Base-by-base conservation (phyloP, 1,140 invertebrate species). In the Eubasilissa regina region DNA sequence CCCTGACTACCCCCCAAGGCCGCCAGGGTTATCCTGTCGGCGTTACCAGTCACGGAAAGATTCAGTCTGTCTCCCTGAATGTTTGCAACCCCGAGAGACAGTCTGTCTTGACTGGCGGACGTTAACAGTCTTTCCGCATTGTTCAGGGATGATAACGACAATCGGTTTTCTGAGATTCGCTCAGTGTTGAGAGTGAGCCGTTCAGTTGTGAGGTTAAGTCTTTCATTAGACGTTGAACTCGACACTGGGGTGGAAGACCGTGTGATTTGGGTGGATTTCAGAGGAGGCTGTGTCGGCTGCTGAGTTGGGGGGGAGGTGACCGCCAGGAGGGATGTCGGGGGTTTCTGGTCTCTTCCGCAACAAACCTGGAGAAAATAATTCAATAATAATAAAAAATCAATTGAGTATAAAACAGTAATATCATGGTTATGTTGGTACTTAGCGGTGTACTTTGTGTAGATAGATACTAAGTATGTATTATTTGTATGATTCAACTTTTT, bases 271-370 rank as follows among this genome's bases (percentile, higher is more conserved):
- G 78, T 66, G 9, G 78, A 35, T 64, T 80, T 70, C 21, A 79
- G 35, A 81, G 76, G 56, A 4, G 83, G 82, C 35, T 81, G 83
- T 1, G 17, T 15, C 12, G 66, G 81, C 48, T 77, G 80, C 43
- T 62, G 56, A 10, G 81, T 79, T 0, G 88, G 87, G 0, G 88
- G 87, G 0, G 88, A 88, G 0, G 86, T 87, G n/a, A 80, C 79
- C 0, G 87, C 84, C 0, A 86, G 79, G 1, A 88, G 78, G 0
- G 86, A 85, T 1, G 88, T 86, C 53, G 86, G 85, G 0, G 88
- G 87, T 58, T 89, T 89, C 62, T 86, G 87, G 43, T 89, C 88
- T 12, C 87, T 84, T 0, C 87, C 88, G 84, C 87, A 87, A 84
- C 88, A 89, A 8, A 89, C 87, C 88, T 89, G 80, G 3, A 4